A percentile compares a stretch with the other conserved stretches of the same genome.
These are phyloP conservation scores for Gonocerus acuteangulatus DNA, from an alignment of 2,888 invertebrate species.

Conservation along the genomic window DNA sequence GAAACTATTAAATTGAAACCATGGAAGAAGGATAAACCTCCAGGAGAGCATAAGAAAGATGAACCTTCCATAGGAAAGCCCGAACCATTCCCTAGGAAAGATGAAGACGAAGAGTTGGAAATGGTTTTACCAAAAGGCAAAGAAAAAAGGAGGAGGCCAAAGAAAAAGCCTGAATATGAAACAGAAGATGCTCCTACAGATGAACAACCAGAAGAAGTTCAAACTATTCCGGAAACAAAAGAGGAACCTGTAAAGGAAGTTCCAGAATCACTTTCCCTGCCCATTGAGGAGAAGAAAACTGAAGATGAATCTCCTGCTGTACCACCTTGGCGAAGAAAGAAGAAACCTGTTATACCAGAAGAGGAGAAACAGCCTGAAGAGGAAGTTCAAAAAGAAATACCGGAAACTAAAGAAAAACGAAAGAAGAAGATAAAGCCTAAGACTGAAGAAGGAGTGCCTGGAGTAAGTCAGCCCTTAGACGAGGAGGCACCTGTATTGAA, in stretches of 20 bases:
- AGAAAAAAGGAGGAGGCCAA: conserved; percentile 9
- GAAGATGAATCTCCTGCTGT: conserved; percentile 40
- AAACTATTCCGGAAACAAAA: conserved; percentile 23
- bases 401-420: conserved; percentile 39
- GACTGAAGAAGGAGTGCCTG: conserved; percentile 35
- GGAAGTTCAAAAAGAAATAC: conserved; percentile 41
- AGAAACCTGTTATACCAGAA: conserved; percentile 41
- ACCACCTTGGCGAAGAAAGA: conserved; percentile 28
- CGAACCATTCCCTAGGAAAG: conserved; percentile 40
- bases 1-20: conserved; percentile 42
- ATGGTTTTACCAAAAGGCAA: background rate
- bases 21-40: conserved; percentile 42
- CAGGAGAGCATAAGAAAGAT: conserved; percentile 40
- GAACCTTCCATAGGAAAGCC: conserved; percentile 40
- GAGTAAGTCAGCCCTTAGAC: conserved; percentile 2
- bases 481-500: conserved; percentile 27
- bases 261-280: too few relatives aligned
- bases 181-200: conserved; percentile 34
- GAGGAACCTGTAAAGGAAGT: conserved; percentile 25
- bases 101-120: conserved; percentile 35
- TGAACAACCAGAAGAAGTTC: conserved; percentile 30
- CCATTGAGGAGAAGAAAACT: conserved; percentile 20
- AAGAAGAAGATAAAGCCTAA: conserved; percentile 21
- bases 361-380: conserved; percentile 42
- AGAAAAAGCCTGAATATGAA: conserved; percentile 39